Evolutionary conservation across 1,140 invertebrate genomes (phyloP), one percentile per base, ranked within the genome.

Genomic region (Ceratosolen fusciceps): DNA sequence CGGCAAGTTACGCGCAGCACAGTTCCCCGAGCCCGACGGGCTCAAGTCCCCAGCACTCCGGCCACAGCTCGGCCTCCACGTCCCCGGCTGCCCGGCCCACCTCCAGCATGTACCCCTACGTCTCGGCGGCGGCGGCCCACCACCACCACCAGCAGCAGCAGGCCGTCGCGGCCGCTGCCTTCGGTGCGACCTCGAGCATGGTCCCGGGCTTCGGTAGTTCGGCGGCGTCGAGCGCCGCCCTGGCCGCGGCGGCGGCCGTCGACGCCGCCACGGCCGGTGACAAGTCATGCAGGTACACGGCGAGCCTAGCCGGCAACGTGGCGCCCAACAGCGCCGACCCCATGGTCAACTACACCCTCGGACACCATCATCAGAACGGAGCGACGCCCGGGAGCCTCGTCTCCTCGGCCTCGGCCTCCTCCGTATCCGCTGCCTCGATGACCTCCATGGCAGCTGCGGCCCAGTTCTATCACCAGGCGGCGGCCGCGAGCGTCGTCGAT

Each of bases 401-500:
- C 0, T 91, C 91, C 34, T 89, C 91, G 72, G 88, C 89, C 21
- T 90, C 91, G 9, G 90, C 92, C 39, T 88, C 89, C 39, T 92
- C 91, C 47, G 91, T 91, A 31, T 91, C 91, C 0, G 93, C 93
- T 39, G 93, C 94, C 31, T 93, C 94, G 9, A 94, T 94, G 68
- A 94, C 94, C 9, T 94, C 94, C 92, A 94, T 94, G 34, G 94
- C 93, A 43, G 95, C 95, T 54, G 95, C 96, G 2, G 95, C 96
- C 89, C 96, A 96, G 89, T 96, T 96, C 89, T 95, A 96, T 85
- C 95, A 96, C 83, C 95, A 95, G 21, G 92, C 92, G 12, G 92
- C 92, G 12, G 95, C 93, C 12, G 92, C 92, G 74, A 92, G 89
- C 83, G 93, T 93, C 81, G 93, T 93, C 52, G 93, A 94, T 87